Base-by-base conservation (phyloP, 2,113 vertebrate genomes). In the Clarias macrocephalus region DNA sequence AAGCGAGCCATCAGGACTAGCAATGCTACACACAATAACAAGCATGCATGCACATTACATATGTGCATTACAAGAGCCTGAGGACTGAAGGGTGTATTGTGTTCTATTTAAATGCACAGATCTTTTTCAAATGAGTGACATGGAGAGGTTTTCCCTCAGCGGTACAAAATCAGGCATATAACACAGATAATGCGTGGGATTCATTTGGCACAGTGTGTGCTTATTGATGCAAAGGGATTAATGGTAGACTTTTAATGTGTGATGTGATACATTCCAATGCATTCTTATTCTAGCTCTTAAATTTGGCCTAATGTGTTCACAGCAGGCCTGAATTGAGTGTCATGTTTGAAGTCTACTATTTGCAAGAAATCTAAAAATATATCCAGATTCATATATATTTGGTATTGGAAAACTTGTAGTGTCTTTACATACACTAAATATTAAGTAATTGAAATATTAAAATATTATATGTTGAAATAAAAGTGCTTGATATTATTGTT, bases 11-110 rank as follows among this genome's bases (percentile, higher is more conserved):
- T 90, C 88, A 86, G 33, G 28, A 28, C 68, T 85, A 60, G 65
- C 73, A 73, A 72, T 62, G 59, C 59, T 68, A 77, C 23, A 37
- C 62, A 52, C 56, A 57, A 86, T 48, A 28, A 73, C 73, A 86
- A 80, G 65, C 42, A 87, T 77, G 60, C 42, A 63, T 87, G 59
- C n/a, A 76, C 52, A 52, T 88, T 83, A 81, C 85, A 87, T 89
- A 73, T 88, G 85, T 89, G 83, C 80, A 75, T 83, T 54, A 87
- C 86, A 87, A 82, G 33, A 54, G 80, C 2, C 42, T 60, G 48
- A 48, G n/a, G 68, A 37, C 62, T 86, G 21, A 54, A 52, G 25
- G 73, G 52, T 16, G 18, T 15, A 42, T 42, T 87, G 56, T 62
- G 72, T 23, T 66, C 68, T 72, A 33, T 88, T 86, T 83, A 79